These are phyloP conservation scores for Platyura marginata DNA, from an alignment of 1,140 invertebrate genomes.

Conservation along the genomic window DNA sequence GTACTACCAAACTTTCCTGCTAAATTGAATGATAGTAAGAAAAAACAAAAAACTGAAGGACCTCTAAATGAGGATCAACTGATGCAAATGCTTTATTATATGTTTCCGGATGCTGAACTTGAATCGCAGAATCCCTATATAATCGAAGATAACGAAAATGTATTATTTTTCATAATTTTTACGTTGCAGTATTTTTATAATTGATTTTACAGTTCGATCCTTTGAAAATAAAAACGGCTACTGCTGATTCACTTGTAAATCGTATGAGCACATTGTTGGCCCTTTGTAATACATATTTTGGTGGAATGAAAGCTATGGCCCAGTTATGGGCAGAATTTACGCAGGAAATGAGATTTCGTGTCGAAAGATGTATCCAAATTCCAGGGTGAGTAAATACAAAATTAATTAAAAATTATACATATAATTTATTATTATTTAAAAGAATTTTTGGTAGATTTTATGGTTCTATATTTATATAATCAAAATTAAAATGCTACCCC, in stretches of 20 bases:
- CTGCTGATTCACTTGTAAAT: conserved; percentile 57
- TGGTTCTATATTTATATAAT: no score
- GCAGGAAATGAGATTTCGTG: conserved; percentile 73
- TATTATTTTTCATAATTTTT: no score
- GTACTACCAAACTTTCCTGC: conserved; percentile 10
- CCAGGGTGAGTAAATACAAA: conserved; percentile 53
- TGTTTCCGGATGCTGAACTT: conserved; percentile 78
- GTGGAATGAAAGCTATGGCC: conserved; percentile 59
- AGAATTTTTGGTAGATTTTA: no score
- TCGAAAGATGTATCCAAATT: conserved; percentile 63
- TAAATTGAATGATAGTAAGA: conserved; percentile 10
- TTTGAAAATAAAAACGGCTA: conserved; percentile 18
- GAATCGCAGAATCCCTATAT: conserved; percentile 25
- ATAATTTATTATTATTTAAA: no score
- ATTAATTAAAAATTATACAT: neutral
- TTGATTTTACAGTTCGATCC: conserved; percentile 15
- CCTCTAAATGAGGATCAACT: conserved; percentile 59
- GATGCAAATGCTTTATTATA: conserved; percentile 58
- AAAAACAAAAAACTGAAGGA: conserved; percentile 27
- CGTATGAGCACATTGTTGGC: conserved; percentile 62
- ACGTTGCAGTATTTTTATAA: no score
- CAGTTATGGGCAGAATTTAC: conserved; percentile 87
- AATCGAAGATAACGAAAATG: conserved; percentile 13
- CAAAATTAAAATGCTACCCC: no score
- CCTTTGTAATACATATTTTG: conserved; percentile 57